A percentile compares a stretch with the other conserved stretches of the same genome.
phyloP scores from a whole-genome alignment of 2,797 vertebrate species.

The Fistularia tabacaria region DNA sequence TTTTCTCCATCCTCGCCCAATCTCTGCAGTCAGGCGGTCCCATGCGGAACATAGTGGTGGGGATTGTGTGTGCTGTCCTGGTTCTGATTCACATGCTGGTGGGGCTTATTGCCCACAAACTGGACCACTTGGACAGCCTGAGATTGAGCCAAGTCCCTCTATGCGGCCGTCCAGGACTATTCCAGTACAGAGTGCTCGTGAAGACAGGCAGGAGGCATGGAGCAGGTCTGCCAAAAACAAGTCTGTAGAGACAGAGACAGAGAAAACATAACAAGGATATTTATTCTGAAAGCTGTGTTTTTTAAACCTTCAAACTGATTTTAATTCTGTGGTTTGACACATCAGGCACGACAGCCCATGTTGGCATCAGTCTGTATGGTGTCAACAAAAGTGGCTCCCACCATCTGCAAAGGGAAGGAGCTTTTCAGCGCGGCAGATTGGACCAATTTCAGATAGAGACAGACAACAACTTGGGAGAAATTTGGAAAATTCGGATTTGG shows the following conservation, averaged over 20 bases:
- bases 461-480: slow-evolving; percentile 73
- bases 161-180: slow-evolving; percentile 72
- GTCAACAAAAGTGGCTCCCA: slow-evolving; percentile 77
- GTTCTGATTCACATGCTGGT: slow-evolving; percentile 72
- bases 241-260: background rate
- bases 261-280: background rate
- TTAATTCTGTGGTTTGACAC: background rate
- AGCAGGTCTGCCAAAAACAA: slow-evolving; percentile 63
- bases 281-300: too few species aligned
- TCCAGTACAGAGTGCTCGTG: slow-evolving; percentile 77
- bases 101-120: slow-evolving; percentile 75
- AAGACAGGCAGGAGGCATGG: slow-evolving; percentile 78
- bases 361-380: slow-evolving; percentile 78
- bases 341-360: slow-evolving; percentile 80
- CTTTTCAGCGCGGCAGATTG: slow-evolving; percentile 72
- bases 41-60: slow-evolving; percentile 60
- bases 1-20: too few species aligned
- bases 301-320: background rate
- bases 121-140: slow-evolving; percentile 76
- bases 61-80: slow-evolving; percentile 71
- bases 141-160: slow-evolving; percentile 70
- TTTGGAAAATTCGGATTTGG: slow-evolving; percentile 83
- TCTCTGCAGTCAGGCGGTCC: slow-evolving; percentile 61
- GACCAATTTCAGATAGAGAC: slow-evolving; percentile 82
- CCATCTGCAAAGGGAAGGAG: slow-evolving; percentile 75